phyloP scores from a whole-genome alignment of 2,888 invertebrate genomes.

The Chrysolina americana region DNA sequence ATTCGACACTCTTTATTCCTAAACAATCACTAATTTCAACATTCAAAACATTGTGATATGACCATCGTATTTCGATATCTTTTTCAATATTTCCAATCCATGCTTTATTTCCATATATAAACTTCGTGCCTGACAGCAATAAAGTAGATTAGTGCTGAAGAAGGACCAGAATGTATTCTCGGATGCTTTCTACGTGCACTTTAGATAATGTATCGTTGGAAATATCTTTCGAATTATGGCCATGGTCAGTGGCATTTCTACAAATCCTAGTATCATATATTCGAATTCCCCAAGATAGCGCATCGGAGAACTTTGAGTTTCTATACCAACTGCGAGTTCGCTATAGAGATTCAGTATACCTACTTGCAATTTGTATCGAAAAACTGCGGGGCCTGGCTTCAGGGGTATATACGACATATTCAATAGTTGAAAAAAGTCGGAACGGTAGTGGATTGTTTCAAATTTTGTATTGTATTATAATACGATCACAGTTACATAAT shows the following conservation, averaged over 20 bases:
- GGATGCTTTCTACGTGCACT: constrained; percentile 49
- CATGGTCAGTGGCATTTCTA: constrained; percentile 58
- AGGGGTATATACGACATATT: too few species aligned
- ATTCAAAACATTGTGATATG: too few species aligned
- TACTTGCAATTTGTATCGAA: too few species aligned
- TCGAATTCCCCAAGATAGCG: constrained; percentile 39
- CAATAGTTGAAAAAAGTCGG: too few species aligned
- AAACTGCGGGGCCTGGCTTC: too few species aligned
- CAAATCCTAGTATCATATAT: constrained; percentile 56
- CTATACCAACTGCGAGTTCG: neutral
- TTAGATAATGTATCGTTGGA: constrained; percentile 54
- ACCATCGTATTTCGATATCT: too few species aligned
- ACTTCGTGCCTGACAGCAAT: neutral
- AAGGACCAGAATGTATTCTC: constrained; percentile 12
- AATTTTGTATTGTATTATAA: too few species aligned
- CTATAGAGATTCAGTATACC: neutral
- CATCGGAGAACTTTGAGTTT: neutral
- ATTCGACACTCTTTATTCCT: too few species aligned
- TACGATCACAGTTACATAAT: too few species aligned
- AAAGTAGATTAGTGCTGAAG: neutral
- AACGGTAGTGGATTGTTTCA: too few species aligned
- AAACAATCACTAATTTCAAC: too few species aligned
- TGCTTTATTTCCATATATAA: neutral
- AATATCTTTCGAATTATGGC: constrained; percentile 58
- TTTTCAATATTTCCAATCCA: neutral